Evolutionary conservation across 2,888 invertebrate species (phyloP), one percentile per base, ranked within the genome.

Genomic region (Drosophila demipolita): DNA sequence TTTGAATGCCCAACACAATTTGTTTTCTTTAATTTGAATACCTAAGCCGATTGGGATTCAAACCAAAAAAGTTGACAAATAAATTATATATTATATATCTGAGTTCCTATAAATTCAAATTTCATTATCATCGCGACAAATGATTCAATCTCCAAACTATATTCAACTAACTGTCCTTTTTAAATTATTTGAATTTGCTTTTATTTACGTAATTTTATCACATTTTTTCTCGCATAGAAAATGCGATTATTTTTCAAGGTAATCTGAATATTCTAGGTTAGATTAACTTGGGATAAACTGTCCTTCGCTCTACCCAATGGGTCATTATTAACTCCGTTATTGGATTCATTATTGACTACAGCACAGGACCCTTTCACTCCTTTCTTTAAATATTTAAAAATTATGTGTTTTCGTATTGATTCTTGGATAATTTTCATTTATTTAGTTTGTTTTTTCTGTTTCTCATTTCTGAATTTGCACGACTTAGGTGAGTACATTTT

Each of bases 1-100:
- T 84, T 78, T 67, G 72, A 84, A 72, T 74, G 62, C 57, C 48
- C 65, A 69, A 67, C 75, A 78, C 73, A 75, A 49, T 75, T 75
- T 69, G 67, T 67, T 52, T 45, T 35, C 26, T 52, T 52, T 60
- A 67, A 63, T 61, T 74, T 57, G 57, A 68, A 75, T 59, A 26
- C 40, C 49, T 64, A 38, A 55, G 26, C n/a, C 63, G 57, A 63
- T 68, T 64, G 68, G 35, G 55, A 12, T 36, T 6, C 26, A 49
- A 23, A 4, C 26, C 29, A 15, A 57, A 69, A 62, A 58, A 57
- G 55, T 45, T 23, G 42, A 38, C n/a, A 7, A 61, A 20, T n/a
- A 20, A 0, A 55, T 26, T 12, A 11, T 17, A 8, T 23, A 35
- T 23, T 17, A 8, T 23, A 35, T 23, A 17, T 53, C 12, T 12